Base-by-base conservation (phyloP, 2,888 invertebrate species). In the Drosophila testacea region DNA sequence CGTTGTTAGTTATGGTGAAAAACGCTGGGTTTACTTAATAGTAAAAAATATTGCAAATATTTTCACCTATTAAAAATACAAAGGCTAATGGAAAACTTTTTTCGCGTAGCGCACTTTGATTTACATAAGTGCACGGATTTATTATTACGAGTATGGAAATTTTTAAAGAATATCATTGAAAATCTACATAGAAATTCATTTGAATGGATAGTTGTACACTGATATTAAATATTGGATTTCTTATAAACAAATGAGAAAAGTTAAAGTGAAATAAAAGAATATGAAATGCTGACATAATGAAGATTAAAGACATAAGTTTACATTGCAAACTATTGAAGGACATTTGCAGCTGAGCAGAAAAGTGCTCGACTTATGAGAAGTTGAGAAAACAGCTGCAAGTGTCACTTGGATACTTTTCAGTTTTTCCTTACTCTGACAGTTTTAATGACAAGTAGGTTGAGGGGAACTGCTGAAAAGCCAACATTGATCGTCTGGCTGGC, bases 311-410 rank as follows among this genome's bases (percentile, higher is more conserved):
- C 59, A 60, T 51, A 68, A 59, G 30, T 36, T 32, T 16, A 47
- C 74, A 46, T 52, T 27, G 34, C 22, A 62, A 73, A 63, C 51
- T 44, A 69, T 16, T 32, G 47, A 64, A 59, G 61, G 51, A 62
- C 73, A 68, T 76, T 65, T 60, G 55, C 63, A 55, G 46, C 28
- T 60, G 61, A 63, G 48, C 47, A 22, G 56, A 47, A 51, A 50
- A 38, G 42, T 61, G 47, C 57, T 57, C 27, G 46, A 67, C 61
- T 60, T 34, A 34, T 55, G 48, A 66, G 56, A 54, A 34, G 55
- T 60, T 52, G 69, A 52, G 73, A 57, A 66, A 70, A 70, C 81
- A 81, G 81, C 81, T 81, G 79, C 81, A 81, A 79, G 71, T 81
- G 81, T 79, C 81, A 81, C 79, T 79, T 65, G 60, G 62, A 36